Evolutionary conservation across 30 jellyfish, hydroid and myxozoan species (phyloP).

Genomic region (Morbakka virulenta): DNA sequence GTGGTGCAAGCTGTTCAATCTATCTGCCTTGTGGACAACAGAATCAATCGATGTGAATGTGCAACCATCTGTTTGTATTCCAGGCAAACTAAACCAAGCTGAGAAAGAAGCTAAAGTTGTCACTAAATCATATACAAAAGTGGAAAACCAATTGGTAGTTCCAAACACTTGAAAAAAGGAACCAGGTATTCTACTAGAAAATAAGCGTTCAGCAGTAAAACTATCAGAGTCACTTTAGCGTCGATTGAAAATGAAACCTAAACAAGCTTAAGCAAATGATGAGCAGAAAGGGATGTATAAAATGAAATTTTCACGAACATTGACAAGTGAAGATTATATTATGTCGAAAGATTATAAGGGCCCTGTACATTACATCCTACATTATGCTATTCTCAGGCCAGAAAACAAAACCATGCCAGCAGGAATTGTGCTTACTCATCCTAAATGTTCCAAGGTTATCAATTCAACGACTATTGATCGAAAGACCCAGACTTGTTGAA

Average conservation of each 20-base stretch:
- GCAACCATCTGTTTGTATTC: slow-evolving; percentile 9
- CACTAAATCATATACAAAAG: slow-evolving; percentile 22
- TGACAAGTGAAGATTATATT: slow-evolving; percentile 32
- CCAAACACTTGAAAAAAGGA: slow-evolving; percentile 65
- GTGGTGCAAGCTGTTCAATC: slow-evolving; percentile 63
- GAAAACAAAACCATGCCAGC: slow-evolving; percentile 51
- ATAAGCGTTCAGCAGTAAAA: slow-evolving; percentile 22
- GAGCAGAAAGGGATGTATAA: slow-evolving; percentile 39
- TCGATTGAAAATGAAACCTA: slow-evolving; percentile 30
- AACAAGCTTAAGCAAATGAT: slow-evolving; percentile 51
- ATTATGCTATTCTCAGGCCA: slow-evolving; percentile 51
- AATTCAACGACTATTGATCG: slow-evolving; percentile 54
- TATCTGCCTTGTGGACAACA: slow-evolving; percentile 55
- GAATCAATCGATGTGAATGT: slow-evolving; percentile 56
- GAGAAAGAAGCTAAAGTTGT: slow-evolving; percentile 28
- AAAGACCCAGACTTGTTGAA: slow-evolving; percentile 79
- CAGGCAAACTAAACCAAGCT: background rate
- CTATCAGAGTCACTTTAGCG: slow-evolving; percentile 27
- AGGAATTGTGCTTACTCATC: slow-evolving; percentile 59
- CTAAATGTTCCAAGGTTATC: slow-evolving; percentile 54
- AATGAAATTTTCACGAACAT: slow-evolving; percentile 6
- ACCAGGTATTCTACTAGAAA: slow-evolving; percentile 53
- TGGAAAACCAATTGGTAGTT: slow-evolving; percentile 33
- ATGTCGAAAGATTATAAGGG: slow-evolving; percentile 28
- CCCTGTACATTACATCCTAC: slow-evolving; percentile 64